Percentiles rank a stretch among this genome's conserved stretches.
Conservation (phyloP, 2,888 invertebrate species). For the Gastrophysa polygoni region DNA sequence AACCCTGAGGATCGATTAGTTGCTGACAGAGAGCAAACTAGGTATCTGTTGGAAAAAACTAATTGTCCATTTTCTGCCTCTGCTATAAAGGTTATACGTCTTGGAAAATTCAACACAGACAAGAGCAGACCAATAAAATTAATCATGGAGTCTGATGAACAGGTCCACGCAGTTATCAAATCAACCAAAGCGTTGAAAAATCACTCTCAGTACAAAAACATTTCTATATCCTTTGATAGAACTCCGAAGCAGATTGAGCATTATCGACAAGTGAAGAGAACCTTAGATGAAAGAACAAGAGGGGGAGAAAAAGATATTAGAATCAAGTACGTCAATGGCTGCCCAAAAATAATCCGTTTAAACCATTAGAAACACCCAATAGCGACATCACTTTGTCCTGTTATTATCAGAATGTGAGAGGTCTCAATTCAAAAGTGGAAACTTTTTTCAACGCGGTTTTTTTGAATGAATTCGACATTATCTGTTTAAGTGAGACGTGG, state of each 20-base stretch:
- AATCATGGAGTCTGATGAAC: neutral
- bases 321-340: slow-evolving; percentile 3
- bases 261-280: slow-evolving; percentile 4
- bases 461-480: slow-evolving; percentile 11
- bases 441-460: neutral
- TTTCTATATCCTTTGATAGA: slow-evolving; percentile 4
- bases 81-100: neutral
- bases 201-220: neutral
- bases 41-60: neutral
- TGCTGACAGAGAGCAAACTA: slow-evolving; percentile 2
- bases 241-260: neutral
- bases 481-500: slow-evolving; percentile 14
- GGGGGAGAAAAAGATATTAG: neutral
- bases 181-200: neutral
- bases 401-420: slow-evolving; percentile 18
- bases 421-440: slow-evolving; percentile 12
- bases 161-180: slow-evolving; percentile 1
- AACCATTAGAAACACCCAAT: slow-evolving; percentile 13
- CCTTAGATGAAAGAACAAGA: neutral
- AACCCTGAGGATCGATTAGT: neutral
- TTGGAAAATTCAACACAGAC: slow-evolving; percentile 1
- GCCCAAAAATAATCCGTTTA: slow-evolving; percentile 2
- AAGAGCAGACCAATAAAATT: slow-evolving; percentile 8
- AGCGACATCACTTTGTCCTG: slow-evolving; percentile 6
- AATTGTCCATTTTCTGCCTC: neutral